Evolutionary conservation across 2,113 vertebrate species (phyloP), one percentile per base, ranked within the genome.

Genomic region (Oxyura jamaicensis): DNA sequence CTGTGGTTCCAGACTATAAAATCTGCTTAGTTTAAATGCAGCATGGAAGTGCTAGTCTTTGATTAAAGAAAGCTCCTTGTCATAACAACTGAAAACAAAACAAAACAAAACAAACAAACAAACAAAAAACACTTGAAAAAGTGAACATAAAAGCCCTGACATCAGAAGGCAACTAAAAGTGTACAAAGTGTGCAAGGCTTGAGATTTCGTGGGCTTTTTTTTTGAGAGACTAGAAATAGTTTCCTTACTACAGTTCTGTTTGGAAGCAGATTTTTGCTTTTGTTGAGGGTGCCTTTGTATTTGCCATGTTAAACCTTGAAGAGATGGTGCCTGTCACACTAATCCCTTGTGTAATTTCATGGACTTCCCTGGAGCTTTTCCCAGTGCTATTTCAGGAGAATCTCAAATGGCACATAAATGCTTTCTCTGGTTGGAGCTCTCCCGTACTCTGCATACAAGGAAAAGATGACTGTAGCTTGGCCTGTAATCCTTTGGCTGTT

Each of bases 331-430:
- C 73, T 86, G 65, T 88, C 83, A 92, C 83, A 95, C 68, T 39
- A 93, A 72, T 85, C 68, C 50, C 59, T 65, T 72, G 44, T 78
- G 68, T 75, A 84, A 92, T 86, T 92, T 88, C 56, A 25, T 39
- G 88, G 83, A 50, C 52, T 93, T 88, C 91, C 69, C 83, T 92
- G 56, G 73, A 94, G 56, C 69, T 92, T 84, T 88, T 94, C 88
- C 58, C 35, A 29, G 56, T 44, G 56, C 56, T 91, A 72, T 96
- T 94, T 95, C 52, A 81, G 68, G 77, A 78, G 33, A 56, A 77
- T 92, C 55, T 86, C 73, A 81, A 83, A 67, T 65, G 60, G 17
- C 69, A 33, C 65, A 74, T 66, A 94, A 93, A 81, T 67, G 13
- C 56, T 69, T 74, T 88, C 79, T 68, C 41, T 86, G n/a, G 36